Percentiles rank a stretch among this genome's conserved stretches.
These are phyloP conservation scores for Chelmon rostratus DNA, from an alignment of 2,797 vertebrate genomes.

Conservation along the genomic window DNA sequence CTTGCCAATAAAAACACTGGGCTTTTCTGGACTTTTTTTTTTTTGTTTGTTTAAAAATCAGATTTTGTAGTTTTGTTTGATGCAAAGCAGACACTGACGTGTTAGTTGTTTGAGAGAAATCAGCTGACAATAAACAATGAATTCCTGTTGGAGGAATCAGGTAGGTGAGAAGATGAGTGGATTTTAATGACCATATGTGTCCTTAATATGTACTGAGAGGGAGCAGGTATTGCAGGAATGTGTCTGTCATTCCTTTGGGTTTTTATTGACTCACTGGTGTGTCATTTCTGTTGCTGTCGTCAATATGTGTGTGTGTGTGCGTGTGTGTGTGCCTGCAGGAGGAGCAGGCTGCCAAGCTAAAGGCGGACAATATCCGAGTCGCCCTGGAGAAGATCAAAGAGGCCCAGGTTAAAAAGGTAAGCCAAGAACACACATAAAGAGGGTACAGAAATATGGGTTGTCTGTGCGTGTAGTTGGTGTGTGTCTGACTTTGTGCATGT, in stretches of 20 bases:
- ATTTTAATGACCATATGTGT: constrained; percentile 2
- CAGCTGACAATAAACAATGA: constrained; percentile 54
- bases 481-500: constrained; percentile 9
- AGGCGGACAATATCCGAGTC: constrained; percentile 96
- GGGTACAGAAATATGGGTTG: background rate
- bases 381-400: constrained; percentile 99
- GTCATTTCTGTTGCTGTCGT: constrained; percentile 6
- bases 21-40: background rate
- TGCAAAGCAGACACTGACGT: constrained; percentile 55
- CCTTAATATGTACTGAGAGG: background rate
- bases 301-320: constrained; percentile 5
- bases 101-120: constrained; percentile 16
- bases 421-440: constrained; percentile 21
- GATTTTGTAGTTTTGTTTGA: constrained; percentile 13
- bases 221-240: background rate
- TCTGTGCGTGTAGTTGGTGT: background rate
- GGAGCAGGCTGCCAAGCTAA: constrained; percentile 96
- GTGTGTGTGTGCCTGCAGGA: constrained; percentile 84
- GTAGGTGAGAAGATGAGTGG: constrained; percentile 44
- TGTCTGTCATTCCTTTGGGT: background rate
- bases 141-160: constrained; percentile 78
- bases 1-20: background rate
- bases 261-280: constrained; percentile 4
- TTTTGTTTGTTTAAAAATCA: background rate
- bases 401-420: constrained; percentile 98